These are phyloP conservation scores for Pristionchus mayeri DNA, from an alignment of 2,888 invertebrate genomes.

Conservation along the genomic window DNA sequence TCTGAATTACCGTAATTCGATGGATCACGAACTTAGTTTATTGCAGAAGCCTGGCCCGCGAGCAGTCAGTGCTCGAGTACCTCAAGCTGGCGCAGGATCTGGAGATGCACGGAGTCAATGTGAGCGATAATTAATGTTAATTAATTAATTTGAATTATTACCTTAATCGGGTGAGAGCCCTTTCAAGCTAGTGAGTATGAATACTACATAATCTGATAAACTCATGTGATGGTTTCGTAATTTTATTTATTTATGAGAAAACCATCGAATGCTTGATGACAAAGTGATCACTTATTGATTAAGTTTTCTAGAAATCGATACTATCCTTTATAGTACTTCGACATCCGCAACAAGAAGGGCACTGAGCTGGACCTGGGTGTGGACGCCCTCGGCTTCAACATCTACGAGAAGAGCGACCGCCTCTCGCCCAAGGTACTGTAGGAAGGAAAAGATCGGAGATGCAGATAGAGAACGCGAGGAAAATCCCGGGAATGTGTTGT, in stretches of 20 bases:
- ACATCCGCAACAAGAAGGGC: conserved; percentile 99
- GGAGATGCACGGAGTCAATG: conserved; percentile 84
- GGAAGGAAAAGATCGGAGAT: too few species aligned
- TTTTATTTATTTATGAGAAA: too few species aligned
- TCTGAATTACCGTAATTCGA: too few species aligned
- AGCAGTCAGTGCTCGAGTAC: conserved; percentile 99
- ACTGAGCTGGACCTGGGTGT: conserved; percentile 98
- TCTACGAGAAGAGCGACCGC: conserved; percentile 98
- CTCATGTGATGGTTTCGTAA: too few species aligned
- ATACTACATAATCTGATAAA: too few species aligned
- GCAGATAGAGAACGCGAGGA: too few species aligned
- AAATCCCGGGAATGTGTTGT: too few species aligned
- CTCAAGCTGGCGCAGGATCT: conserved; percentile 97
- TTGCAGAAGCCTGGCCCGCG: conserved; percentile 77
- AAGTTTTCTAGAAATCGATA: too few species aligned
- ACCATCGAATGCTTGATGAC: too few species aligned
- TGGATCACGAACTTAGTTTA: background rate
- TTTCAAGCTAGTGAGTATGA: conserved; percentile 38
- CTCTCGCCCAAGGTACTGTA: conserved; percentile 87
- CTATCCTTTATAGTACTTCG: conserved; percentile 84
- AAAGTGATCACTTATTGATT: too few species aligned
- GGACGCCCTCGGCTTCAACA: conserved; percentile 96
- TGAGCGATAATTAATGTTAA: conserved; percentile 56
- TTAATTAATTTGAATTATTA: conserved; percentile 25
- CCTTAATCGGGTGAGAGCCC: too few species aligned